phyloP scores from a whole-genome alignment of 2,888 invertebrate species.

The Ferrisia virgata region DNA sequence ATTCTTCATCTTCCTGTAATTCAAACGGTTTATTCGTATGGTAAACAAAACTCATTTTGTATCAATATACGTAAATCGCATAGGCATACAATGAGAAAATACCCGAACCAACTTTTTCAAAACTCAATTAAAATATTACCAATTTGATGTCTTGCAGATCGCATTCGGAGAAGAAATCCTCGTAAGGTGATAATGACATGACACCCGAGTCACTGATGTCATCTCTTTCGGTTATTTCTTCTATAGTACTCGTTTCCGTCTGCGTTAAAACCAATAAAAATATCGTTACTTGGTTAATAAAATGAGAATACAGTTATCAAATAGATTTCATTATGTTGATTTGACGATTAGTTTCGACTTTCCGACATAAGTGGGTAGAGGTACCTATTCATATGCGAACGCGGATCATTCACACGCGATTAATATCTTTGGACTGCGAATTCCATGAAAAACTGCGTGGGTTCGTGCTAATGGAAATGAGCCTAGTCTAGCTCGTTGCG shows the following conservation, averaged over 20 bases:
- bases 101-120: not conserved
- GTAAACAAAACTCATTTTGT: no score
- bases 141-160: conserved; percentile 50
- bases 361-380: no score
- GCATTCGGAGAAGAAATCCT: conserved; percentile 50
- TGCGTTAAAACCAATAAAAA: conserved; percentile 7
- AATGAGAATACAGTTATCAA: conserved; percentile 15
- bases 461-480: no score
- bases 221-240: conserved; percentile 46
- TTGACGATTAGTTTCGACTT: not conserved
- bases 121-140: conserved; percentile 46
- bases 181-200: conserved; percentile 51
- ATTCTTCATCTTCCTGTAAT: conserved; percentile 38
- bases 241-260: conserved; percentile 32
- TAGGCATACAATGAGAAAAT: no score
- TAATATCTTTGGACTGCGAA: not conserved
- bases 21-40: not conserved
- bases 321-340: not conserved
- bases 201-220: conserved; percentile 52
- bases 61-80: not conserved
- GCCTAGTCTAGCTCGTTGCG: no score
- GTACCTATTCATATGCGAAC: not conserved
- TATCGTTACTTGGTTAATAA: conserved; percentile 1
- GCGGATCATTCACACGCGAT: not conserved
- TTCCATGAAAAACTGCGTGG: not conserved